Evolutionary conservation across 2,888 invertebrate species (phyloP).

Genomic region (Tiliacea citrago): DNA sequence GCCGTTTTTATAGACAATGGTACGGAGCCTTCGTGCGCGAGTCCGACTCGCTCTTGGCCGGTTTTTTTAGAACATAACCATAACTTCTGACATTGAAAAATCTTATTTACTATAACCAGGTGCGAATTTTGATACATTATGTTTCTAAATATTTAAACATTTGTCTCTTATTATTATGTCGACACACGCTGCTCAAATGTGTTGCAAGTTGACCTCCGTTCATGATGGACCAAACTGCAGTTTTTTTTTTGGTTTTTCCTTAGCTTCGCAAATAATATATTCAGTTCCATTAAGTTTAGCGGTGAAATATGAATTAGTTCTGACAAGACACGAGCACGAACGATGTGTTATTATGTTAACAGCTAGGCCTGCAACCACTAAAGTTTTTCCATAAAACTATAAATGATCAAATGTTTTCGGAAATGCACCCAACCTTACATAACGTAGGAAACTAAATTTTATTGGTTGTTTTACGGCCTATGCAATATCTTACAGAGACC

Average conservation of each 20-base stretch:
- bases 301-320: slow-evolving; percentile 4
- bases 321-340: not conserved
- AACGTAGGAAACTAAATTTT: slow-evolving; percentile 21
- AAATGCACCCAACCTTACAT: slow-evolving; percentile 3
- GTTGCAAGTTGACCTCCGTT: slow-evolving; percentile 37
- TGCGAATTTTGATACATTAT: not conserved
- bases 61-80: not conserved
- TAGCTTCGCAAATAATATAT: slow-evolving; percentile 15
- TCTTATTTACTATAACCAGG: not conserved
- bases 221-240: slow-evolving; percentile 11
- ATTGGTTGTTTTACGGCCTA: slow-evolving; percentile 5
- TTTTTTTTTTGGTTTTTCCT: slow-evolving; percentile 1
- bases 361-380: too few species aligned
- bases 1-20: too few species aligned
- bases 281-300: not conserved
- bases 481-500: not conserved
- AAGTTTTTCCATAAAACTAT: not conserved
- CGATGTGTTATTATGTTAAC: not conserved
- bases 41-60: too few species aligned
- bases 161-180: slow-evolving; percentile 17
- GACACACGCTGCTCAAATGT: slow-evolving; percentile 32
- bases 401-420: not conserved
- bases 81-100: slow-evolving; percentile 7
- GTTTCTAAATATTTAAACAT: slow-evolving; percentile 19
- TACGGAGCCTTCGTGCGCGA: too few species aligned